Conservation (phyloP, 2,888 invertebrate genomes). For the Phortica okadai region DNA sequence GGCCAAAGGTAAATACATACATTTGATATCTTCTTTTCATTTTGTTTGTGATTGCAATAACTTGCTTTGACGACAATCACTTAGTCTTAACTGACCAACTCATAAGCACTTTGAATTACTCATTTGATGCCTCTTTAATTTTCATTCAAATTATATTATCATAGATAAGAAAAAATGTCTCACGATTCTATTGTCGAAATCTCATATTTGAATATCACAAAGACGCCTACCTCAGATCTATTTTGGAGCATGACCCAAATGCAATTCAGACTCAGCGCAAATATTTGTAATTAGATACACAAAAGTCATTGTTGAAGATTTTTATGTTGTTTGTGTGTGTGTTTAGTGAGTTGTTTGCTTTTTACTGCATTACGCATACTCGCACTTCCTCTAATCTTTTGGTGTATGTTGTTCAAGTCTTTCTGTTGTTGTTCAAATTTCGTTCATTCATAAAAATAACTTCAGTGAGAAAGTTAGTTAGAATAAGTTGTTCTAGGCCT, state of each 20-base stretch:
- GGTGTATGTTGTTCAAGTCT: background rate
- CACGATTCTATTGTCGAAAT: background rate
- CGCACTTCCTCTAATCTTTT: constrained; percentile 58
- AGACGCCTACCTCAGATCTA: background rate
- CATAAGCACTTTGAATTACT: too few species aligned
- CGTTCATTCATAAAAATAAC: constrained; percentile 19
- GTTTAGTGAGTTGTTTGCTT: constrained; percentile 56
- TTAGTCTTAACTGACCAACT: too few species aligned
- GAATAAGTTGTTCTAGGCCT: background rate
- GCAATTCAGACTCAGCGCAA: background rate
- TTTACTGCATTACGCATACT: constrained; percentile 73
- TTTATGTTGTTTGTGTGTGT: background rate
- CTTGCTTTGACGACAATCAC: too few species aligned
- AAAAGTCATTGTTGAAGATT: background rate
- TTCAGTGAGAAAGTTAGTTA: background rate
- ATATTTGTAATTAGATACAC: constrained; percentile 5
- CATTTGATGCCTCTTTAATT: background rate
- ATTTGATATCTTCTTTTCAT: background rate
- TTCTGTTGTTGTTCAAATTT: background rate
- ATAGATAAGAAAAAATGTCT: background rate
- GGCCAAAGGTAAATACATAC: background rate
- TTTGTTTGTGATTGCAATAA: background rate
- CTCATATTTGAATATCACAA: background rate
- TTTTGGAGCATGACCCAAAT: constrained; percentile 19
- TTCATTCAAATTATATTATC: background rate